A percentile compares a stretch with the other conserved stretches of the same genome.
These are phyloP conservation scores for Sorex fumeus DNA, from an alignment of 2,113 vertebrate species.

Conservation along the genomic window DNA sequence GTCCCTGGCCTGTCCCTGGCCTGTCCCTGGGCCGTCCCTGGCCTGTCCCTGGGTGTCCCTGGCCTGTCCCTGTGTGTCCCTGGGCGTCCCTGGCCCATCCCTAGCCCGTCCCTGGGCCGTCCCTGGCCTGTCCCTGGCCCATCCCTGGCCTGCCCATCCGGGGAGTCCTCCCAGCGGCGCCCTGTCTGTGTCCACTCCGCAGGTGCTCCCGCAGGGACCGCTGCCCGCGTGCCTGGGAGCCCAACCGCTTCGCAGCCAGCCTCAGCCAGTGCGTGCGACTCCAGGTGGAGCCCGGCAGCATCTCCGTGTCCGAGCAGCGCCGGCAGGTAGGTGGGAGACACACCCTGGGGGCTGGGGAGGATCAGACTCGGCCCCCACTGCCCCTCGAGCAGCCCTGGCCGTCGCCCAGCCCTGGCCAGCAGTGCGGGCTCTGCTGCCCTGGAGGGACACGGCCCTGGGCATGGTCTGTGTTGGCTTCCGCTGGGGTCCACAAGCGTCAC, in stretches of 20 bases:
- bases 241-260: conserved; percentile 93
- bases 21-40: background rate
- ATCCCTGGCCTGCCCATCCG: too few relatives aligned
- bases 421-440: too few relatives aligned
- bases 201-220: conserved; percentile 96
- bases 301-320: conserved; percentile 96
- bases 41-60: too few relatives aligned
- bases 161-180: conserved; percentile 27
- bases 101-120: background rate
- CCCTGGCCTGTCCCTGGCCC: background rate
- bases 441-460: too few relatives aligned
- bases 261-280: conserved; percentile 94
- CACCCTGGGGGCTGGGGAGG: too few relatives aligned
- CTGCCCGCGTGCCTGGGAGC: conserved; percentile 94
- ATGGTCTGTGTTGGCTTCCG: too few relatives aligned
- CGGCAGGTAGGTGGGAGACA: conserved; percentile 88
- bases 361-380: too few relatives aligned
- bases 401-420: too few relatives aligned
- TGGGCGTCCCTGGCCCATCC: background rate
- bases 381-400: background rate
- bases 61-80: too few relatives aligned
- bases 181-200: conserved; percentile 32
- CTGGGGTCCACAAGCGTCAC: too few relatives aligned
- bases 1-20: too few relatives aligned
- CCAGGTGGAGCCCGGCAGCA: conserved; percentile 95